phyloP scores from a whole-genome alignment of 2,888 invertebrate genomes.

The Cloeon dipterum region DNA sequence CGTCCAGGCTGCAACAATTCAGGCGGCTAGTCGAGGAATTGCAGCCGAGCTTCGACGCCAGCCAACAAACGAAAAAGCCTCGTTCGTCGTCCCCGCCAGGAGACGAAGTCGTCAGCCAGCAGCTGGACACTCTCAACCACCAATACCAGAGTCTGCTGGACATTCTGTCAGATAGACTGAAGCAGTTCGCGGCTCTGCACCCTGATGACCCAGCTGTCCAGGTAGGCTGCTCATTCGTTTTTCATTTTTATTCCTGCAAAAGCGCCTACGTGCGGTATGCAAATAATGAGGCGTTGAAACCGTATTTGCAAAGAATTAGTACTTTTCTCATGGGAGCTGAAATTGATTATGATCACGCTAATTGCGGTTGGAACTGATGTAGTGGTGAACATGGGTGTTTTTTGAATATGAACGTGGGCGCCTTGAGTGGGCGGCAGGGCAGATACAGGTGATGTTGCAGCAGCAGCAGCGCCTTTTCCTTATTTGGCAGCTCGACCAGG shows the following conservation, averaged over 20 bases:
- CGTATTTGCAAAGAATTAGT: background rate
- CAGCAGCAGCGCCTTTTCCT: no score
- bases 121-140: slow-evolving; percentile 60
- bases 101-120: slow-evolving; percentile 49
- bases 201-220: slow-evolving; percentile 51
- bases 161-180: slow-evolving; percentile 40
- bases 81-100: slow-evolving; percentile 21
- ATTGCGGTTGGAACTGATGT: no score
- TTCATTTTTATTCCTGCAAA: slow-evolving; percentile 6
- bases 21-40: slow-evolving; percentile 57
- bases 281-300: background rate
- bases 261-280: background rate
- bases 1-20: slow-evolving; percentile 64
- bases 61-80: slow-evolving; percentile 15
- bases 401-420: no score
- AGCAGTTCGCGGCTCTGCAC: slow-evolving; percentile 39
- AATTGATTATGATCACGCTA: no score
- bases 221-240: slow-evolving; percentile 28
- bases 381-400: no score
- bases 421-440: no score
- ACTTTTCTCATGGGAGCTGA: no score
- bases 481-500: no score
- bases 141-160: slow-evolving; percentile 49
- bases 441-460: no score
- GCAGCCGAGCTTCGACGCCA: slow-evolving; percentile 54